Conservation (phyloP, 2,797 vertebrate genomes). For the Australoheros facetus region DNA sequence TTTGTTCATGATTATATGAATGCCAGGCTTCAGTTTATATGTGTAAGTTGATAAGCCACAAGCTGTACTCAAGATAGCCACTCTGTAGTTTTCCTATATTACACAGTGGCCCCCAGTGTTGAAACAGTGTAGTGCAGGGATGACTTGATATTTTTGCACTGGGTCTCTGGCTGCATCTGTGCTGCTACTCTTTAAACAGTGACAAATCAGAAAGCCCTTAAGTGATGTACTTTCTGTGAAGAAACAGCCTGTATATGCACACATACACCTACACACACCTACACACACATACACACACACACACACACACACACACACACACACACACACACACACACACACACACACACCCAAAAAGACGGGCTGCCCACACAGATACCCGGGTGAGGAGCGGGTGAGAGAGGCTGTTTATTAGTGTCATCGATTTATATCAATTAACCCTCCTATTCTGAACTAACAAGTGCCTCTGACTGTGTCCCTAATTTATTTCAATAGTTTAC, state of each 20-base stretch:
- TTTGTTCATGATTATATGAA: too few relatives aligned
- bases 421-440: slow-evolving; percentile 57
- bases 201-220: slow-evolving; percentile 2
- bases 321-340: slow-evolving; percentile 4
- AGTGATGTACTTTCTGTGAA: neutral
- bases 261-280: too few relatives aligned
- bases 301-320: neutral
- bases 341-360: neutral
- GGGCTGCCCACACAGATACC: slow-evolving; percentile 39
- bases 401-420: slow-evolving; percentile 59
- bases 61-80: neutral
- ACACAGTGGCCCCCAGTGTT: neutral
- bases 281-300: neutral
- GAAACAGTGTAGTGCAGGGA: neutral
- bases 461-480: neutral
- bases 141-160: slow-evolving; percentile 15
- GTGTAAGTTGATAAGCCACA: neutral
- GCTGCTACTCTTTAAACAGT: neutral
- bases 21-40: neutral
- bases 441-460: slow-evolving; percentile 34
- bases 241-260: neutral
- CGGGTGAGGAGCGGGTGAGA: slow-evolving; percentile 3
- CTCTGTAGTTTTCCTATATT: neutral
- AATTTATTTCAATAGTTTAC: neutral
- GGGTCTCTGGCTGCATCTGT: neutral